These are phyloP conservation scores for Hapalemur alaotrensis DNA, from an alignment of 2,797 vertebrate genomes.

Conservation along the genomic window DNA sequence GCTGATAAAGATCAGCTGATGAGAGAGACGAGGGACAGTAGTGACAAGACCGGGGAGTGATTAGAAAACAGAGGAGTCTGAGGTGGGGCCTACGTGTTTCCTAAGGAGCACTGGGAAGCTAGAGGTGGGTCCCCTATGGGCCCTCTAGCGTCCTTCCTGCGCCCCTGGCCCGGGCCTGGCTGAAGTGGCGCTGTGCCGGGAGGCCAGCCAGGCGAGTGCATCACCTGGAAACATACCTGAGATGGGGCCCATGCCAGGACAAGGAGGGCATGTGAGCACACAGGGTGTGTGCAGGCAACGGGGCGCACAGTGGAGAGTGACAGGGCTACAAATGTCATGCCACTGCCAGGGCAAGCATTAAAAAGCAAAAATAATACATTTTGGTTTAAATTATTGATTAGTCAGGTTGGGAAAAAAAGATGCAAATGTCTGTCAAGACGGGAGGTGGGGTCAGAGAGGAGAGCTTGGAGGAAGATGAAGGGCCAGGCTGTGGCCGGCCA, in stretches of 20 bases:
- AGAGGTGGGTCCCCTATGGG: not conserved
- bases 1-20: not conserved
- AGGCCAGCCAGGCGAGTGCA: not conserved
- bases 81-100: not conserved
- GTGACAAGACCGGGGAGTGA: too few relatives aligned
- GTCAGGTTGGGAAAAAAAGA: not conserved
- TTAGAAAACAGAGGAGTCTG: not conserved
- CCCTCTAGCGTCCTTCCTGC: not conserved
- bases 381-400: not conserved
- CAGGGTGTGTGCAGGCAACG: not conserved
- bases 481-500: too few relatives aligned
- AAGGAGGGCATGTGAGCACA: not conserved
- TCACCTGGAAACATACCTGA: not conserved
- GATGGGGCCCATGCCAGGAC: too few relatives aligned
- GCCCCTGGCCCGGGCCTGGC: too few relatives aligned
- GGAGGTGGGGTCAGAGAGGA: not conserved
- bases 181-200: not conserved
- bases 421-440: not conserved
- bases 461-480: not conserved
- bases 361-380: not conserved
- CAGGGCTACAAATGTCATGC: accelerated
- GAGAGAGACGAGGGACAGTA: not conserved
- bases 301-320: not conserved
- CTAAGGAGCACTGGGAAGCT: not conserved
- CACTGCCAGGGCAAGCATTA: not conserved